Percentiles rank a stretch among this genome's conserved stretches.
These are phyloP conservation scores for Ceratina calcarata DNA, from an alignment of 1,140 invertebrate species.

Conservation along the genomic window DNA sequence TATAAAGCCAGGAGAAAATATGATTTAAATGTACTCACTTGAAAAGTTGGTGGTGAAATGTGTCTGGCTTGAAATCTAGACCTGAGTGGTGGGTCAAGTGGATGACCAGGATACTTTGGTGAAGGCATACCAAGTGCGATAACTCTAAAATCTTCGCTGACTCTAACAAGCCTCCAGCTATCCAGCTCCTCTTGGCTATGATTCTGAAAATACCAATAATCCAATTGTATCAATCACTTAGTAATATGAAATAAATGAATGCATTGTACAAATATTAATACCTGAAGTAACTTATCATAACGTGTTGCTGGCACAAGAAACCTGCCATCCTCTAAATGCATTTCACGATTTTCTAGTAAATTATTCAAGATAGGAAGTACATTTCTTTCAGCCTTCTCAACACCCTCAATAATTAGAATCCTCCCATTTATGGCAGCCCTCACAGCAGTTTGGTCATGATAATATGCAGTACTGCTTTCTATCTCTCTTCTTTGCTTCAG, in stretches of 20 bases:
- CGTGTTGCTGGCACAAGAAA: conserved; percentile 93
- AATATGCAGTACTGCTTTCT: conserved; percentile 90
- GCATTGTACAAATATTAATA: conserved; percentile 71
- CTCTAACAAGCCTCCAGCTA: conserved; percentile 92
- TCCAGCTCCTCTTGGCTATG: conserved; percentile 90
- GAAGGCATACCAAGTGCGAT: conserved; percentile 94
- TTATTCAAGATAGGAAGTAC: conserved; percentile 99
- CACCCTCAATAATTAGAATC: conserved; percentile 96
- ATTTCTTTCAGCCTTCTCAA: conserved; percentile 98
- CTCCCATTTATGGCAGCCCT: conserved; percentile 93
- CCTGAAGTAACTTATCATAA: conserved; percentile 95
- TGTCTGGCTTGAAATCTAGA: conserved; percentile 97
- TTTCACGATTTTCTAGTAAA: conserved; percentile 98
- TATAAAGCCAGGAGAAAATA: too few species aligned
- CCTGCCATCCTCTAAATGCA: conserved; percentile 98
- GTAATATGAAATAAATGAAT: conserved; percentile 7
- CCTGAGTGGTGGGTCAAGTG: conserved; percentile 96
- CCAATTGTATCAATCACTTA: conserved; percentile 31
- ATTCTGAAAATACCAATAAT: conserved; percentile 81
- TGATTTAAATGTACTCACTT: conserved; percentile 78
- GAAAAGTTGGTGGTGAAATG: conserved; percentile 83
- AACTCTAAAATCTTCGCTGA: conserved; percentile 95
- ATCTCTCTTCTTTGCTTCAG: conserved; percentile 98
- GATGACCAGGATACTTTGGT: conserved; percentile 93
- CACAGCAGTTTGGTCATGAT: conserved; percentile 97